Conservation (phyloP, 2,888 invertebrate genomes). For the Drosophila picticornis region DNA sequence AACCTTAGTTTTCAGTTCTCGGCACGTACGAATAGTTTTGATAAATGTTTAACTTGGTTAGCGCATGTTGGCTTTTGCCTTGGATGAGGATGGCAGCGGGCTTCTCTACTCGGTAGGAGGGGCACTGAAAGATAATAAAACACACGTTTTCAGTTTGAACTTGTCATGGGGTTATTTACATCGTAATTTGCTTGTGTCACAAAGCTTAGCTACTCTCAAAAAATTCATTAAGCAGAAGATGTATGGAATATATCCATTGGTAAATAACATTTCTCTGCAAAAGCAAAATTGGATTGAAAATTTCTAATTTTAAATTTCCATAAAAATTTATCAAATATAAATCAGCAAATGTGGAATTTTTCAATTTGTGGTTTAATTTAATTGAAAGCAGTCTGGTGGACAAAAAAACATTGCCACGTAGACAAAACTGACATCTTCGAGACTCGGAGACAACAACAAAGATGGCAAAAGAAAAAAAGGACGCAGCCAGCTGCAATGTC, state of each 20-base stretch:
- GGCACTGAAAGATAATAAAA: conserved; percentile 65
- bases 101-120: conserved; percentile 8
- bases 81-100: background rate
- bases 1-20: conserved; percentile 32
- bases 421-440: conserved; percentile 46
- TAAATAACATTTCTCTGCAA: background rate
- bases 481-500: conserved; percentile 49
- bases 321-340: background rate
- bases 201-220: background rate
- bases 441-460: conserved; percentile 15
- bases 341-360: conserved; percentile 16
- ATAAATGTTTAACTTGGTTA: conserved; percentile 68
- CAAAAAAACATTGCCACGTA: conserved; percentile 23
- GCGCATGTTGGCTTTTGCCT: conserved; percentile 44
- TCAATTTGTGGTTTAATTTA: conserved; percentile 42
- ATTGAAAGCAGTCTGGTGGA: conserved; percentile 34
- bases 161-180: conserved; percentile 18
- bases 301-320: background rate
- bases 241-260: too few species aligned
- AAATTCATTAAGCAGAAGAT: background rate
- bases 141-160: conserved; percentile 59
- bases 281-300: background rate
- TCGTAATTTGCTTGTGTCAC: background rate
- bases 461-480: conserved; percentile 5
- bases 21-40: conserved; percentile 75